phyloP scores from a whole-genome alignment of 2,888 invertebrate species.

The Ophraella communa region DNA sequence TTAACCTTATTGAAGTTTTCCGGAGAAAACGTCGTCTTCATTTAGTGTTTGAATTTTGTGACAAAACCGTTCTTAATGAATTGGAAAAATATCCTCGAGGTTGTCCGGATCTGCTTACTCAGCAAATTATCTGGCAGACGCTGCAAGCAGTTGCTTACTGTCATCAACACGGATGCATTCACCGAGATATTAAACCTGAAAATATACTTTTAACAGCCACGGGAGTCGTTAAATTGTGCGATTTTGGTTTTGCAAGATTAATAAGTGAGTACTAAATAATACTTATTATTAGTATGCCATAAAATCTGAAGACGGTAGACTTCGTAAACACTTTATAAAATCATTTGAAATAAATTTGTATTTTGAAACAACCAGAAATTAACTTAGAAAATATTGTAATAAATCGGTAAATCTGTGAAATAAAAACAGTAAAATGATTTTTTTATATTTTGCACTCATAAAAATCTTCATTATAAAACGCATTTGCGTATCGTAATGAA shows the following conservation, averaged over 20 bases:
- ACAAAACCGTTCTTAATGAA: conserved; percentile 95
- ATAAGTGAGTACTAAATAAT: conserved; percentile 70
- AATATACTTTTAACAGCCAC: conserved; percentile 93
- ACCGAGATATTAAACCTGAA: conserved; percentile 98
- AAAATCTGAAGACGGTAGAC: too few species aligned
- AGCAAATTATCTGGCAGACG: conserved; percentile 95
- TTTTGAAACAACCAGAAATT: too few species aligned
- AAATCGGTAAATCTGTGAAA: too few species aligned
- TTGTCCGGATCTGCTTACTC: conserved; percentile 88
- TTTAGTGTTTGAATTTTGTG: conserved; percentile 98
- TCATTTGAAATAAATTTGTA: background rate
- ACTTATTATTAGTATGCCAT: too few species aligned
- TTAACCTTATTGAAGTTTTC: conserved; percentile 97
- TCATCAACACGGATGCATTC: conserved; percentile 95
- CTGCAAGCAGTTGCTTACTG: conserved; percentile 95
- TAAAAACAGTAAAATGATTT: too few species aligned
- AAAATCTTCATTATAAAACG: too few species aligned
- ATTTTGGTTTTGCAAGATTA: conserved; percentile 98
- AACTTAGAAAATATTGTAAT: too few species aligned
- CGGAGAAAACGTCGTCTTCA: conserved; percentile 93
- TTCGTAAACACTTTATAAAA: too few species aligned
- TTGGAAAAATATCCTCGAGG: conserved; percentile 87
- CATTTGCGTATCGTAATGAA: too few species aligned
- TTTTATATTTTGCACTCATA: too few species aligned
- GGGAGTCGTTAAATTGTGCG: conserved; percentile 95